phyloP scores from a whole-genome alignment of 1,140 invertebrate species.

The Sminthurides bifidus region DNA sequence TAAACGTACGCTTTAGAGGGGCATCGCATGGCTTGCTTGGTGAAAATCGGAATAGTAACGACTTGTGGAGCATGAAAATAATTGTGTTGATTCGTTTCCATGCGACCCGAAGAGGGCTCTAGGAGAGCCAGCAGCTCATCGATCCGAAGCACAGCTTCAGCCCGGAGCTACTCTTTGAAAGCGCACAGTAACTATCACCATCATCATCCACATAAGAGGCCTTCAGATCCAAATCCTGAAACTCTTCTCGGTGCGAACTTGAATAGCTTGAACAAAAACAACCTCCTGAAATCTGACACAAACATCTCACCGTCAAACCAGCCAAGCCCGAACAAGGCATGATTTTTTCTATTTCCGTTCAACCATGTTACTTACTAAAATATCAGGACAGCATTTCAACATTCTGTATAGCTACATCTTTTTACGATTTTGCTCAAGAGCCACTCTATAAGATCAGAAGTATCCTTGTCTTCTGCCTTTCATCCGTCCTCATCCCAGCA shows the following conservation, averaged over 20 bases:
- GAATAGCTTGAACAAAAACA: slow-evolving; percentile 3
- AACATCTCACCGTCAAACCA: slow-evolving; percentile 11
- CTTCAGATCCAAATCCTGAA: slow-evolving; percentile 20
- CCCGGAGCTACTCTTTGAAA: slow-evolving; percentile 26
- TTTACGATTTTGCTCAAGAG: no score
- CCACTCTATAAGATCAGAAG: no score
- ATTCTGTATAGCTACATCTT: no score
- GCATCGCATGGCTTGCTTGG: no score
- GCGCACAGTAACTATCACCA: slow-evolving; percentile 20
- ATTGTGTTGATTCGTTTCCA: not conserved
- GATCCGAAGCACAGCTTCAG: slow-evolving; percentile 23
- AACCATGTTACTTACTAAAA: no score
- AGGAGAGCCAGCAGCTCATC: slow-evolving; percentile 29
- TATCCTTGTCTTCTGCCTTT: no score
- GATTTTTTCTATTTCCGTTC: slow-evolving; percentile 2
- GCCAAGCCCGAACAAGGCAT: slow-evolving; percentile 20
- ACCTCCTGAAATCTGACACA: slow-evolving; percentile 1
- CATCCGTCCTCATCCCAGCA: no score
- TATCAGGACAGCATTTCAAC: no score
- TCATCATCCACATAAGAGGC: slow-evolving; percentile 26
- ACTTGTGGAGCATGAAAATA: not conserved
- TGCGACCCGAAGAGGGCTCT: slow-evolving; percentile 8
- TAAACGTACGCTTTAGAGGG: no score
- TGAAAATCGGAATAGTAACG: not conserved
- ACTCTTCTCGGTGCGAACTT: slow-evolving; percentile 12